Evolutionary conservation across 2,888 invertebrate species (phyloP), one percentile per base, ranked within the genome.

Genomic region (Noctua janthe): DNA sequence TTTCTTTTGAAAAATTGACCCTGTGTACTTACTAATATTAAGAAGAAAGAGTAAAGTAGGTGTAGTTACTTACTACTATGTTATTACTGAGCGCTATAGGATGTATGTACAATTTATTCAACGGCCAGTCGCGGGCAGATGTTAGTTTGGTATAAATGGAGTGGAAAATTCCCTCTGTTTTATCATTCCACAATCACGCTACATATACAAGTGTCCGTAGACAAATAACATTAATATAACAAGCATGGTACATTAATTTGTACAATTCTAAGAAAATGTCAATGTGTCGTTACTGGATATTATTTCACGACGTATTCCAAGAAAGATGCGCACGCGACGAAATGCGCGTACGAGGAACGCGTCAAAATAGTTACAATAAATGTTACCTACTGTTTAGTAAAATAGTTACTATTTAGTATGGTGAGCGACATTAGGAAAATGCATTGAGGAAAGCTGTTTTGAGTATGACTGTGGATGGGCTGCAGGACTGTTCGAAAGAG

Each of bases 271-370:
- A 74, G 82, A 82, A 82, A 15, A 43, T 74, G 64, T 71, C 74
- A 82, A 71, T 29, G 51, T 39, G 35, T 74, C 43, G 70, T 66
- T 43, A 59, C 47, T 39, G 54, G 15, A 80, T 71, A 81, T 80
- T 80, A 80, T 85, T 81, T 81, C 70, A 82, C 82, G 64, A 74
- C 51, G 35, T 15, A 2, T 82, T 82, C 86, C 8, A 39, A 59
- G 82, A 82, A 82, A 17, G 29, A 59, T 71, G 86, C 74, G 74
- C 59, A 80, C 1, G 56, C 85, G 81, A 71, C 39, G 85, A 71
- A 5, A 84, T 66, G 20, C 11, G 47, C 35, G 43, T 81, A 69
- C 81, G 62, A 15, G 81, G 64, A 85, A 70, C 15, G 20, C 15
- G n/a, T 72, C 47, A n/a, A 85, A 85, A 85, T 62, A 67, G 80